Base-by-base conservation (phyloP, 1,140 invertebrate species). In the Spodoptera litura region DNA sequence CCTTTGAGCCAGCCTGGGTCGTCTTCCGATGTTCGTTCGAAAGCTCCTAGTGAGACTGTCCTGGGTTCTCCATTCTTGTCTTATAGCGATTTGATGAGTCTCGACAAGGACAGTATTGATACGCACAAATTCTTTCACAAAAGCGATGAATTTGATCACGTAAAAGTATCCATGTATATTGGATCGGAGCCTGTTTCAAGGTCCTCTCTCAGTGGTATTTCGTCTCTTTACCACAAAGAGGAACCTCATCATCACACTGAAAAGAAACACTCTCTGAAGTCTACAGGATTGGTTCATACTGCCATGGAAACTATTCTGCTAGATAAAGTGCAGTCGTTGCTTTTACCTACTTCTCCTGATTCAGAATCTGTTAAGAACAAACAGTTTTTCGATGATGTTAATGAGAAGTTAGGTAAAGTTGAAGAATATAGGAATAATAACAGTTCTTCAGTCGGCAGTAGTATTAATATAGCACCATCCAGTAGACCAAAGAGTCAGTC, bases 221-320 rank as follows among this genome's bases (percentile, higher is more conserved):
- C 90, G 0, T 88, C 85, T 31, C 84, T 81, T 49, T 81, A 84
- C 35, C 56, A 84, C 35, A 87, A 81, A 78, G 88, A 92, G 53
- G 89, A 94, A 75, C 56, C 44, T 44, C 81, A 86, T 68, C 81
- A 89, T 68, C 86, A 87, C 73, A 79, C 80, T n/a, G 84, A 88
- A 56, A 86, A 85, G 84, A 93, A 20, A 91, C 88, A 79, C 64
- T 84, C 59, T n/a, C 74, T 92, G 0, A 92, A 92, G 61, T 86
- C 91, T 6, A 81, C 89, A 8, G 90, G 92, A 10, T 81, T 95
- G 58, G 80, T 95, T 52, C 91, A 92, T 20, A 95, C 94, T 35
- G 95, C 95, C 20, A 95, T 95, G 88, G 92, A 95, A 82, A 95
- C 95, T 49, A 95, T 95, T 53, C 84, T 95, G 13, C 90, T 95